Evolutionary conservation across 2,113 vertebrate species (phyloP), one percentile per base, ranked within the genome.

Genomic region (Mormyrus lacerda): DNA sequence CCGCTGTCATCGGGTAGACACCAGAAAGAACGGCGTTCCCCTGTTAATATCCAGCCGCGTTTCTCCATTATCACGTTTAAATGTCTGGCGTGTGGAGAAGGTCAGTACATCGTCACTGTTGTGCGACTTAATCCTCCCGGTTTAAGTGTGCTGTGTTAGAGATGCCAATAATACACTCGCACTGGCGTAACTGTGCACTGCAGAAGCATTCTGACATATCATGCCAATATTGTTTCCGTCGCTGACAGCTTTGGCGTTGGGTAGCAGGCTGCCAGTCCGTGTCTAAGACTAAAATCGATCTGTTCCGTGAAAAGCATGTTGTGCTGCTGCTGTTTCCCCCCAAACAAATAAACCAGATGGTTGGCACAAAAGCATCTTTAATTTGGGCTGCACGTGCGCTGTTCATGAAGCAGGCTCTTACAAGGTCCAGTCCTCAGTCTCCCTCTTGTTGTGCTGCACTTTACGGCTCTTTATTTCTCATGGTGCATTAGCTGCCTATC

Each of bases 371-470:
- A 51, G 39, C 73, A 44, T 89, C 79, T 39, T 31, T 17, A 45
- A 89, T 51, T 55, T 53, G 53, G 17, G 4, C 10, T 24, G 24
- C 79, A 27, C 39, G 10, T 84, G 50, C 53, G 48, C 61, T 21
- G 27, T 85, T 84, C 35, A 89, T 89, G 50, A 53, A 84, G 88
- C 21, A 83, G 69, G 88, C 27, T 35, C 21, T 88, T 82, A 88
- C 27, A 42, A 76, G 35, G 47, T 89, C 88, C 50, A 83, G 9
- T 31, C 24, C 73, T 42, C 48, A 13, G 13, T 84, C 76, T 89
- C 11, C 39, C 42, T 85, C 31, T 89, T 65, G 58, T 35, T 45
- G 82, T 39, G 19, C 50, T 89, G 88, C 35, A 47, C 88, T 83
- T 11, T 44, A 58, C 19, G 3, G 17, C 51, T 89, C 39, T 24